Evolutionary conservation across 2,888 invertebrate genomes (phyloP).

Genomic region (Leptogaster cylindrica): DNA sequence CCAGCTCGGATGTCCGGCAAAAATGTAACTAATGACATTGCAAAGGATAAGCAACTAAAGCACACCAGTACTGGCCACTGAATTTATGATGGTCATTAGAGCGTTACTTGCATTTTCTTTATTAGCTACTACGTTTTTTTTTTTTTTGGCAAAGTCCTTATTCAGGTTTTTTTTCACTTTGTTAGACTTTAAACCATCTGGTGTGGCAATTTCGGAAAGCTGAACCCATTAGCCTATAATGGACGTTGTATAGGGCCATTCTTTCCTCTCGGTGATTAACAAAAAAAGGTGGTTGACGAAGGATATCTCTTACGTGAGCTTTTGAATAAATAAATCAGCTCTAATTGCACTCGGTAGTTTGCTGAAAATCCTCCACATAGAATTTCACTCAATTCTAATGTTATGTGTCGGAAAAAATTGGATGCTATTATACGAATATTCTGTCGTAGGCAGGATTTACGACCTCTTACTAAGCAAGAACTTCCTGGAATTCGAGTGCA

Average conservation of each 20-base stretch:
- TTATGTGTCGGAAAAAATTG: no score
- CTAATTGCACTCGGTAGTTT: neutral
- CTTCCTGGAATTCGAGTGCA: no score
- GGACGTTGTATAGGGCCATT: slow-evolving; percentile 13
- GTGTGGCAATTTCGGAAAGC: slow-evolving; percentile 29
- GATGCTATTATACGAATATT: no score
- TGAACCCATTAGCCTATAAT: slow-evolving; percentile 25
- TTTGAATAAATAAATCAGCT: slow-evolving; percentile 20
- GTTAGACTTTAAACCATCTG: slow-evolving; percentile 9
- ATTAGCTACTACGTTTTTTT: slow-evolving; percentile 8
- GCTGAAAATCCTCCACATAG: no score
- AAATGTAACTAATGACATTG: slow-evolving; percentile 37
- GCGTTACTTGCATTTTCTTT: slow-evolving; percentile 38
- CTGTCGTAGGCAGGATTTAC: no score
- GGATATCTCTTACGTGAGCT: slow-evolving; percentile 19
- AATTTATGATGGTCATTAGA: slow-evolving; percentile 40
- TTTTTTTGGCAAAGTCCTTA: neutral
- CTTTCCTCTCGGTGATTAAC: slow-evolving; percentile 7
- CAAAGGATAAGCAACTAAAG: slow-evolving; percentile 2
- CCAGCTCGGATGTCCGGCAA: slow-evolving; percentile 4
- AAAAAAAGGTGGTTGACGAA: neutral
- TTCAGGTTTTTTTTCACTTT: slow-evolving; percentile 15
- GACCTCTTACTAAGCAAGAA: no score
- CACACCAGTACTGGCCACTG: neutral
- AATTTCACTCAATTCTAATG: no score